Evolutionary conservation across 1,140 invertebrate genomes (phyloP), one percentile per base, ranked within the genome.

Genomic region (Drosophila gunungcola): DNA sequence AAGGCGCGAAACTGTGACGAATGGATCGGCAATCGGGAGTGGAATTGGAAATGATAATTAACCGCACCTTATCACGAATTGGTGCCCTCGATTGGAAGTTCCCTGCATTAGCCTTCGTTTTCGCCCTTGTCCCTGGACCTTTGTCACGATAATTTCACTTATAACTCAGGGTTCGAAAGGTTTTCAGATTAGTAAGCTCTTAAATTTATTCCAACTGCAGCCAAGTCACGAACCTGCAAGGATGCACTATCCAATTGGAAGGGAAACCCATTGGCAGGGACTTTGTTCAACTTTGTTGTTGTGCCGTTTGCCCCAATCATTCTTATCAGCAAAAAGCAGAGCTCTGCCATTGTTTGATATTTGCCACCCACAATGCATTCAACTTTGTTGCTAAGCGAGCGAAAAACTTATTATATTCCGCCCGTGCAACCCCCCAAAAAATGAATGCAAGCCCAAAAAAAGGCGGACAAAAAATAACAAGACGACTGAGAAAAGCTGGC

Each of bases 301-400:
- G 74, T 62, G 63, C 21, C 64, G 39, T 61, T 86, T 78, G 83
- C 49, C 25, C 51, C 83, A 86, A 88, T 88, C 80, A 89, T 88
- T 79, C 84, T 88, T 88, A 88, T 88, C 83, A 89, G 83, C 76
- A 77, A 83, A 73, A 65, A 76, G 79, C 45, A 62, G 65, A 49
- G 48, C 42, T 42, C 36, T 49, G 49, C 42, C 38, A 69, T 77
- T 70, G 73, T 57, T 80, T 60, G 54, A 34, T 55, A 53, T 52
- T 34, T 54, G 73, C 52, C 73, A 76, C 67, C 73, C 81, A 70
- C 68, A 75, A 64, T 82, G 58, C 64, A 70, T 68, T 39, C 75
- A 83, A 88, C 84, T 77, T 83, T 89, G 83, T 88, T 88, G 83
- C 84, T 75, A 79, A 76, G 80, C 51, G 61, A 72, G 41, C 49